Evolutionary conservation across 2,113 vertebrate species (phyloP).

Genomic region (Prochilodus magdalenae): DNA sequence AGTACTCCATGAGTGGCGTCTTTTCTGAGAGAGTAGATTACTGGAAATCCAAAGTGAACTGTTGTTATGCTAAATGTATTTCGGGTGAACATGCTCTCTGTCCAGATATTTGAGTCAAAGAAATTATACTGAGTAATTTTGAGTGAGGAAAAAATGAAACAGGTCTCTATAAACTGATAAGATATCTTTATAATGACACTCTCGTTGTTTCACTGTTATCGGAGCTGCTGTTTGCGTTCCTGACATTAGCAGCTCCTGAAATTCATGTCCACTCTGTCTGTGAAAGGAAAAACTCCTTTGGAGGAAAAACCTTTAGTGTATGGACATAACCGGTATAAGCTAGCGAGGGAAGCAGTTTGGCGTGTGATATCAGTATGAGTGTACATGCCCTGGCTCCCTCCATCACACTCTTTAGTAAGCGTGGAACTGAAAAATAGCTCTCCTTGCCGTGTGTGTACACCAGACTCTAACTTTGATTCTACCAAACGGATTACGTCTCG

Average conservation of each 20-base stretch:
- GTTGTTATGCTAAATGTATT: too few relatives aligned
- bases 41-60: neutral
- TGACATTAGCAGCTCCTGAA: too few relatives aligned
- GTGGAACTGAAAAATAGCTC: constrained; percentile 47
- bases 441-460: constrained; percentile 29
- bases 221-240: too few relatives aligned
- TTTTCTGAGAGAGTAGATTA: neutral
- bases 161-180: too few relatives aligned
- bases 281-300: neutral
- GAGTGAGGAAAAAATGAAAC: too few relatives aligned
- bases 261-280: too few relatives aligned
- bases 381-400: constrained; percentile 1
- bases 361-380: constrained; percentile 34
- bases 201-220: too few relatives aligned
- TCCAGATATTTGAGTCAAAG: neutral
- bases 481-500: constrained; percentile 48
- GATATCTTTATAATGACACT: too few relatives aligned
- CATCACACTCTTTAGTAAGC: constrained; percentile 34
- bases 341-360: constrained; percentile 12
- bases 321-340: constrained; percentile 10
- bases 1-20: too few relatives aligned
- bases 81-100: too few relatives aligned
- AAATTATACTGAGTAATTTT: neutral
- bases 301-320: constrained; percentile 20
- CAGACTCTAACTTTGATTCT: constrained; percentile 47